Evolutionary conservation across 2,113 vertebrate genomes (phyloP), one percentile per base, ranked within the genome.

Genomic region (Trogon surrucura): DNA sequence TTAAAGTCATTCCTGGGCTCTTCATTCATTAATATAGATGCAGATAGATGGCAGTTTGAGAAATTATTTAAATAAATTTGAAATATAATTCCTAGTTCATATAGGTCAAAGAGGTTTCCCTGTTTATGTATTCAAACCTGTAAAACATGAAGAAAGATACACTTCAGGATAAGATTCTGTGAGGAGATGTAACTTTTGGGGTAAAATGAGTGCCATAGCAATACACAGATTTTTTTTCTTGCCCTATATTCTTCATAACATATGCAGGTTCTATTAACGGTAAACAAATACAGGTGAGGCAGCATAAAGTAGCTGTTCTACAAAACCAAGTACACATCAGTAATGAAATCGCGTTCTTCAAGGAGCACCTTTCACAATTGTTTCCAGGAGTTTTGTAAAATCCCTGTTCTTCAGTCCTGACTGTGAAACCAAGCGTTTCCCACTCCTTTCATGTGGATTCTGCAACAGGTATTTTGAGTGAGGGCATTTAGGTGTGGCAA

Each of bases 21-120:
- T 82, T 88, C 87, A 60, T 69, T 91, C 84, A 87, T 91, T 96
- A 97, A 96, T 91, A 95, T 36, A 96, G 89, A 69, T 36, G 83
- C 77, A 96, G 92, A 80, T 75, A 80, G 75, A 90, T 93, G 75
- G 56, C 26, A 78, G 58, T 73, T 85, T 65, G 44, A 95, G 84
- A 82, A 92, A 79, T 44, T 84, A 78, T 72, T 93, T 79, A 53
- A 92, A 51, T 56, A 83, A 48, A 79, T 95, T 80, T 80, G 89
- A 92, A 96, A 94, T 65, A n/a, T 66, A 94, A 90, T 88, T 94
- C 77, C 58, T 32, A 57, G 57, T 86, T 94, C 78, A 88, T 69
- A 61, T 3, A 71, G 79, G 91, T 83, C 75, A 93, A 91, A 73
- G 61, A 78, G 72, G 64, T 71, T 90, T 90, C 56, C 29, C 88